phyloP scores from a whole-genome alignment of 2,797 vertebrate genomes.

The Podarcis lilfordi region DNA sequence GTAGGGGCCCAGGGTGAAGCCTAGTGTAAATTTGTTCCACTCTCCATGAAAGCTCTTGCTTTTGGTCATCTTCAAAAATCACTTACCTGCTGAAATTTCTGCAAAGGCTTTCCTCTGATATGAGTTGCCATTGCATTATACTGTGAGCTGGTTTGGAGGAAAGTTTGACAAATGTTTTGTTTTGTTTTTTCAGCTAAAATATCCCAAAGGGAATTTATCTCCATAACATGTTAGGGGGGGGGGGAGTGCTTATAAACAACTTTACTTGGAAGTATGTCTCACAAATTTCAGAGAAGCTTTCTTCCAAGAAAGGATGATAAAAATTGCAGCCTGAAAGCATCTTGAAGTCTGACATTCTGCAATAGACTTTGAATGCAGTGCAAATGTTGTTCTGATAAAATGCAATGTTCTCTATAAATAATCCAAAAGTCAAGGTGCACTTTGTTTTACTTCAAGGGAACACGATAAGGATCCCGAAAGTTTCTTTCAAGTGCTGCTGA shows the following conservation, averaged over 20 bases:
- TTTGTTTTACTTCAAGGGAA: constrained; percentile 94
- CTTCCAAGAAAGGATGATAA: not conserved
- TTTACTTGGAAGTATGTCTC: not conserved
- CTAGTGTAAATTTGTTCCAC: not conserved
- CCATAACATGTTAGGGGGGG: not conserved
- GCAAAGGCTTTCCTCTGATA: not conserved
- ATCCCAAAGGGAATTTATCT: not conserved
- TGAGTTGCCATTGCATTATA: not conserved
- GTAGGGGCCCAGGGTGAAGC: no score
- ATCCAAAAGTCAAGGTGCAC: constrained; percentile 66
- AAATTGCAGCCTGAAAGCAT: not conserved
- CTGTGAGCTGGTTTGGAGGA: not conserved
- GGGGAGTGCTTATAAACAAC: not conserved
- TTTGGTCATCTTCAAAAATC: no score
- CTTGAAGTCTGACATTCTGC: not conserved
- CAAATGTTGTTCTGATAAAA: not conserved
- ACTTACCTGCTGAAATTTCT: not conserved
- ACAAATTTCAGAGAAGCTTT: not conserved
- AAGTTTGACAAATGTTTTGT: not conserved
- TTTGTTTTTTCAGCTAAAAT: not conserved
- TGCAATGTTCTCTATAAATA: not conserved
- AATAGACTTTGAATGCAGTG: not conserved
- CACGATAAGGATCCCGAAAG: constrained; percentile 96
- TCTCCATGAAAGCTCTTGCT: not conserved
- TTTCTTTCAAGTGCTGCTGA: constrained; percentile 91